These are phyloP conservation scores for Dolomedes plantarius DNA, from an alignment of 2,888 invertebrate species.

Conservation along the genomic window DNA sequence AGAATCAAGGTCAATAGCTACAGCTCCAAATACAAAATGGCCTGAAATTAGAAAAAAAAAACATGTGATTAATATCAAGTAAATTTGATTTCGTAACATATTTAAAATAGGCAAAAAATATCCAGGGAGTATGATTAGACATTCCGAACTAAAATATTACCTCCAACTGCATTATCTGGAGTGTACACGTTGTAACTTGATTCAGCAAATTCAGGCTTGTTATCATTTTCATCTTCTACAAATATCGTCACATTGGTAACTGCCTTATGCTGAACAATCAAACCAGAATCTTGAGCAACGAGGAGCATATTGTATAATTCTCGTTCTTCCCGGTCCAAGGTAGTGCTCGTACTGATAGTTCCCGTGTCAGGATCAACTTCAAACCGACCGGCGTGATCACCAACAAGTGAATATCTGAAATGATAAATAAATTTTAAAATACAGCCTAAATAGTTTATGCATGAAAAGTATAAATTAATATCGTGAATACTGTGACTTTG, in stretches of 20 bases:
- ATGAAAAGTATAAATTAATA: too few relatives aligned
- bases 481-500: too few relatives aligned
- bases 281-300: constrained; percentile 91
- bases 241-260: constrained; percentile 85
- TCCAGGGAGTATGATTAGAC: too few relatives aligned
- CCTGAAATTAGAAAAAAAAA: constrained; percentile 76
- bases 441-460: not conserved
- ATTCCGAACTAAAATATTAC: constrained; percentile 76
- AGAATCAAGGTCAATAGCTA: constrained; percentile 89
- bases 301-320: constrained; percentile 87
- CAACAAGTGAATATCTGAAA: constrained; percentile 85
- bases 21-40: constrained; percentile 92
- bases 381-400: constrained; percentile 84
- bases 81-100: too few relatives aligned
- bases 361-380: constrained; percentile 87
- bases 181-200: constrained; percentile 87
- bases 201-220: constrained; percentile 79
- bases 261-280: constrained; percentile 88
- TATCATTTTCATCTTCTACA: constrained; percentile 78
- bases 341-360: constrained; percentile 84
- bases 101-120: too few relatives aligned
- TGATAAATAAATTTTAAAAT: constrained; percentile 7
- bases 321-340: constrained; percentile 87
- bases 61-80: not conserved
- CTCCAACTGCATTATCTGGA: constrained; percentile 86